Conservation (phyloP, 2,888 invertebrate species). For the Hemistola chrysoprasaria region DNA sequence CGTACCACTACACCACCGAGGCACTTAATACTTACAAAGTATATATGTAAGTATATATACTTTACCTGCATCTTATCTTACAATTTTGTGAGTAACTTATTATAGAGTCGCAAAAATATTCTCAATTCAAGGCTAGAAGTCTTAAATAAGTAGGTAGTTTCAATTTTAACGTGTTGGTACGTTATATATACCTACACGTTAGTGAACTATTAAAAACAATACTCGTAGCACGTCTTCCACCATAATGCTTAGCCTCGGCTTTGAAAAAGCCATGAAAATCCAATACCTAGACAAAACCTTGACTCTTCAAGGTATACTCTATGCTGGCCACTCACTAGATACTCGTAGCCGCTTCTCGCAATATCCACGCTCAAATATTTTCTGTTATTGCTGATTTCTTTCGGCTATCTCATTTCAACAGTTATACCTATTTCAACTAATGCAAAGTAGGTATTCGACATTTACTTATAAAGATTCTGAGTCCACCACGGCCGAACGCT, state of each 20-base stretch:
- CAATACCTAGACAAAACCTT: constrained; percentile 16
- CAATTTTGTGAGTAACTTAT: too few relatives aligned
- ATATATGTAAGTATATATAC: too few relatives aligned
- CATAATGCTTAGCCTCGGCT: not conserved
- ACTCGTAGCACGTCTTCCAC: too few relatives aligned
- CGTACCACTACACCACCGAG: too few relatives aligned
- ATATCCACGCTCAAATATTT: constrained; percentile 26
- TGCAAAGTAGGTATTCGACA: constrained; percentile 67
- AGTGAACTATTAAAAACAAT: too few relatives aligned
- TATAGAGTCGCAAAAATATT: too few relatives aligned
- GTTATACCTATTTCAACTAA: constrained; percentile 52
- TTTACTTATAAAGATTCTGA: constrained; percentile 59
- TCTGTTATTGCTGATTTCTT: constrained; percentile 32
- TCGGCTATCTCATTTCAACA: constrained; percentile 29
- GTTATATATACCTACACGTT: too few relatives aligned
- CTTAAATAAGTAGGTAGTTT: too few relatives aligned
- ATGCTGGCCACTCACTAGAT: too few relatives aligned
- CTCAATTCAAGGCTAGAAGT: too few relatives aligned
- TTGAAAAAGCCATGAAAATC: constrained; percentile 3
- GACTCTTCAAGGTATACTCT: constrained; percentile 13
- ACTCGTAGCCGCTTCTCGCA: constrained; percentile 10
- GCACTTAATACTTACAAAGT: too few relatives aligned
- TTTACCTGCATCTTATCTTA: not conserved
- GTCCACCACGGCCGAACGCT: constrained; percentile 45
- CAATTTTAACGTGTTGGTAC: too few relatives aligned